These are phyloP conservation scores for Cygnus buccinator DNA, from an alignment of 2,113 vertebrate genomes.

Conservation along the genomic window DNA sequence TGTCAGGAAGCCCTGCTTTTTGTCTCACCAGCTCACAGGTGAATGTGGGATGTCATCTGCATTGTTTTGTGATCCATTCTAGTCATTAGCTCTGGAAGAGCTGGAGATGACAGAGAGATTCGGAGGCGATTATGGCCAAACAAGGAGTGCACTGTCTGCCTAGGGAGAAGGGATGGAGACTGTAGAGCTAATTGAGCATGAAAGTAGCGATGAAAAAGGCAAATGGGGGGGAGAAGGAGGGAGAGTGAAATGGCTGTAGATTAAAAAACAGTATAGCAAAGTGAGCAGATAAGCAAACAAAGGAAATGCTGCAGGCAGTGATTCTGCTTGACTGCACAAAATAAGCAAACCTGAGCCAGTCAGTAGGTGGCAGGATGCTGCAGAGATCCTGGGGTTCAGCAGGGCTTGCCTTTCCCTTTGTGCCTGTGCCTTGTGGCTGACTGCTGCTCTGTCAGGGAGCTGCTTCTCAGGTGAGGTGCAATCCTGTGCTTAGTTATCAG, in stretches of 20 bases:
- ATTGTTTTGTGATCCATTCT: accelerated
- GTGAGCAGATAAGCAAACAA: not conserved
- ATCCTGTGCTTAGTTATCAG: not conserved
- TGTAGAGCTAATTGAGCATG: not conserved
- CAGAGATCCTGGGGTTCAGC: not conserved
- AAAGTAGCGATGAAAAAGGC: not conserved
- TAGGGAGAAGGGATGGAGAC: not conserved
- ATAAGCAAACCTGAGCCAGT: not conserved
- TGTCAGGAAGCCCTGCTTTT: not conserved
- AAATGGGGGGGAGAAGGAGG: not conserved
- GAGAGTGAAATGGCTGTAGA: not conserved
- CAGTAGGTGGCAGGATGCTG: not conserved
- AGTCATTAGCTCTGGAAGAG: not conserved
- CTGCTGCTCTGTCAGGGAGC: not conserved
- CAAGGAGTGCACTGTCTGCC: not conserved
- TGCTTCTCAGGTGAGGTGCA: not conserved
- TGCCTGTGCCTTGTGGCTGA: not conserved
- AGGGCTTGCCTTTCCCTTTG: not conserved
- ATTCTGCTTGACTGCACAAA: not conserved
- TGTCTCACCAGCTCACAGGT: not conserved
- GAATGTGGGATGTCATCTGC: not conserved
- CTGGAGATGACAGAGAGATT: not conserved
- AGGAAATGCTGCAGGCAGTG: not conserved
- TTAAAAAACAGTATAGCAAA: not conserved
- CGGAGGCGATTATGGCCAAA: not conserved